Evolutionary conservation across 1,140 invertebrate genomes (phyloP), one percentile per base, ranked within the genome.

Genomic region (Ceratosolen fusciceps): DNA sequence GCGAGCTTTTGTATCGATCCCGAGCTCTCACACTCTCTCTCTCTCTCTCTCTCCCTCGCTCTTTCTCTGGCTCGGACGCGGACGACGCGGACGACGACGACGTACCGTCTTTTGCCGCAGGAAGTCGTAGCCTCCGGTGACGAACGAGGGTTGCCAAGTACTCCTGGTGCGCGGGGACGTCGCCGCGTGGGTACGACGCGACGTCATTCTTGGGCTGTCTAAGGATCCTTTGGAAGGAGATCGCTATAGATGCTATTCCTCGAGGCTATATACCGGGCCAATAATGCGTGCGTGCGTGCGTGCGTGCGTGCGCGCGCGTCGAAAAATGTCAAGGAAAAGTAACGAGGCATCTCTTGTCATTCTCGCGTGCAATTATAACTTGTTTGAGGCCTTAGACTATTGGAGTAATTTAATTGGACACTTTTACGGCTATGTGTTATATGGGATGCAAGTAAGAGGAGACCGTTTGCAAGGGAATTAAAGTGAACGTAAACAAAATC

Each of bases 1-100:
- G 72, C 72, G 56, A 74, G 72, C 56, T 56, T 74, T n/a, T n/a
- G n/a, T n/a, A 74, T 74, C 26, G 72, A 74, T 62, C 72, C 21
- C 24, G 7, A 19, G 24, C 37, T 52, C 10, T 16, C 9, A 52
- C 49, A 16, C 19, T 16, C 21, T 16, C 21, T 19, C 9, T 9
- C 49, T 52, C 49, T 47, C 10, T 56, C n/a, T n/a, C n/a, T n/a
- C n/a, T n/a, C n/a, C n/a, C n/a, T n/a, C n/a, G n/a, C n/a, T n/a
- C n/a, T n/a, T n/a, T n/a, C n/a, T n/a, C n/a, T n/a, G n/a, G n/a
- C n/a, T n/a, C n/a, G n/a, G n/a, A n/a, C n/a, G n/a, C 8, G 3
- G 56, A 31, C 12, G 24, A 29, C 12, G 56, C 26, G 58, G 16
- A 62, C 14, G 43, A 47, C 58, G 29, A 3, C 7, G 58, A 62